A percentile compares a stretch with the other conserved stretches of the same genome.
These are phyloP conservation scores for Diaprepes abbreviatus DNA, from an alignment of 2,888 invertebrate genomes.

Conservation along the genomic window DNA sequence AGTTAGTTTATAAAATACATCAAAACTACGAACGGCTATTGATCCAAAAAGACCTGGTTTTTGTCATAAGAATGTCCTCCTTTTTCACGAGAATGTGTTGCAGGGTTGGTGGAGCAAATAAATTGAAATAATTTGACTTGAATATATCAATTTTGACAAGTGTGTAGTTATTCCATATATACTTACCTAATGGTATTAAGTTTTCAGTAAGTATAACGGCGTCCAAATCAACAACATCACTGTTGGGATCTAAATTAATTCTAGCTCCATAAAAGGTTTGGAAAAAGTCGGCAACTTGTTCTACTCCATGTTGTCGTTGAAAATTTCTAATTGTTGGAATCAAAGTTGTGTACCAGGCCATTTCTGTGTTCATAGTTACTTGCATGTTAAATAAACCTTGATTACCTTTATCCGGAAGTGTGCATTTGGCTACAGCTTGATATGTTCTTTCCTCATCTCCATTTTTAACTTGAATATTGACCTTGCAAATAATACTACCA, in stretches of 20 bases:
- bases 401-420: slow-evolving; percentile 31
- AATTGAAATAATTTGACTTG: no score
- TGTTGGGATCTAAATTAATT: slow-evolving; percentile 50
- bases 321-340: slow-evolving; percentile 67
- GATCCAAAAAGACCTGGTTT: no score
- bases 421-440: slow-evolving; percentile 46
- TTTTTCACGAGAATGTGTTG: no score
- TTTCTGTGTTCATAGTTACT: slow-evolving; percentile 70
- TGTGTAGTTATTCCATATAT: not conserved
- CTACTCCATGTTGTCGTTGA: slow-evolving; percentile 65
- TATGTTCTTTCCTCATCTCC: slow-evolving; percentile 20
- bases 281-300: slow-evolving; percentile 64
- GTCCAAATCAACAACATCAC: slow-evolving; percentile 66
- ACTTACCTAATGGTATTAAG: slow-evolving; percentile 62
- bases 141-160: no score
- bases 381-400: slow-evolving; percentile 69
- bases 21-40: no score
- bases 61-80: no score
- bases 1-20: no score
- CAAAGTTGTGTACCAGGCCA: slow-evolving; percentile 69
- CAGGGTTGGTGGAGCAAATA: no score
- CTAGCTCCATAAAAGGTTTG: slow-evolving; percentile 55
- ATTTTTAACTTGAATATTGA: slow-evolving; percentile 32
- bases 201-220: slow-evolving; percentile 71
- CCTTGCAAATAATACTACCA: slow-evolving; percentile 36